These are phyloP conservation scores for Mantis religiosa DNA, from an alignment of 2,888 invertebrate genomes.

Conservation along the genomic window DNA sequence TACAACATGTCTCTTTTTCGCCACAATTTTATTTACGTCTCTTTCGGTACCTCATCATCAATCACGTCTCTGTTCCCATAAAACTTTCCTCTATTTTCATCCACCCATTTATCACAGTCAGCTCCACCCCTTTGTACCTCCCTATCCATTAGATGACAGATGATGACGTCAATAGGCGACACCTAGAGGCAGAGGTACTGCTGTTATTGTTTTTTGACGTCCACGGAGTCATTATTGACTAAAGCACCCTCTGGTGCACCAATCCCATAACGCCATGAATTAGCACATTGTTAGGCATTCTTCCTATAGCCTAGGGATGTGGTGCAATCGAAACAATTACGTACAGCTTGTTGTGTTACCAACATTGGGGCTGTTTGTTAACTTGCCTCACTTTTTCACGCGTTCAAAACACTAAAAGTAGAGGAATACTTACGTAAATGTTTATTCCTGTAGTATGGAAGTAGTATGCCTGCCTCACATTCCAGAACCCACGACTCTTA, in stretches of 20 bases:
- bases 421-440: too few relatives aligned
- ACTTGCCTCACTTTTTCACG: not conserved
- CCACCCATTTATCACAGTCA: not conserved
- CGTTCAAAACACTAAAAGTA: not conserved
- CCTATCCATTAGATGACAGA: not conserved
- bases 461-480: too few relatives aligned
- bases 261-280: not conserved
- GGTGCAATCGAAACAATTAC: not conserved
- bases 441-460: too few relatives aligned
- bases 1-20: not conserved
- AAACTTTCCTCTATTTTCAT: not conserved
- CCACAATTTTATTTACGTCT: not conserved
- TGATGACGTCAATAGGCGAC: not conserved
- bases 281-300: not conserved
- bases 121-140: not conserved
- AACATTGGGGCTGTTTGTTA: not conserved
- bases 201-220: not conserved
- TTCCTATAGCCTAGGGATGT: not conserved
- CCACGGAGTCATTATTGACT: not conserved
- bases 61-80: not conserved
- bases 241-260: not conserved
- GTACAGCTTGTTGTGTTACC: not conserved
- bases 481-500: too few relatives aligned
- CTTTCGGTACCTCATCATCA: not conserved
- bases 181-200: not conserved